Conservation (phyloP, 2,113 vertebrate genomes). For the Lycaon pictus region DNA sequence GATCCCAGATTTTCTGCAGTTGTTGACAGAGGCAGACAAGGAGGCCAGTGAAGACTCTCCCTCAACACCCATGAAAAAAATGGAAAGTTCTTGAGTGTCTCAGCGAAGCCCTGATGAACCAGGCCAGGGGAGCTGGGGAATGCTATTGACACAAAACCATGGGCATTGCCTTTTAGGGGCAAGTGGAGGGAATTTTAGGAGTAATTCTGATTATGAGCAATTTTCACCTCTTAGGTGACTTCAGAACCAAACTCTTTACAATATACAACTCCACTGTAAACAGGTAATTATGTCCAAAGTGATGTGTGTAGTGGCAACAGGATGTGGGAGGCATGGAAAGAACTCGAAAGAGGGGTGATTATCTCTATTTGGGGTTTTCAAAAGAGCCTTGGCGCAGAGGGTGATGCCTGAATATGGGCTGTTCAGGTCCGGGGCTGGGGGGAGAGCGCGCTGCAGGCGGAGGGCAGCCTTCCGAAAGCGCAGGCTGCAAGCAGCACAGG, state of each 20-base stretch:
- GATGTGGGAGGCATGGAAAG: rapidly evolving
- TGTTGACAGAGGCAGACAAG: rapidly evolving
- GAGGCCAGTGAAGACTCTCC: background rate
- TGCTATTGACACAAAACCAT: rapidly evolving
- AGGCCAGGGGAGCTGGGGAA: rapidly evolving
- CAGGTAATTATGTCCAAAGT: background rate
- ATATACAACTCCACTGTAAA: background rate
- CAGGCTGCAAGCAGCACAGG: rapidly evolving
- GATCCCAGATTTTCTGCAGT: background rate
- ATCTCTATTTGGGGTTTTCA: background rate
- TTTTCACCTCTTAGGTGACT: background rate
- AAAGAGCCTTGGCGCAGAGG: background rate
- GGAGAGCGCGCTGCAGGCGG: rapidly evolving
- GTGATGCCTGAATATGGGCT: background rate
- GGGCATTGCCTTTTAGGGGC: rapidly evolving
- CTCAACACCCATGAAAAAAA: background rate
- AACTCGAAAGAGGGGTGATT: background rate
- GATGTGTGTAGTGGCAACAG: rapidly evolving
- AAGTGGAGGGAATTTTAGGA: background rate
- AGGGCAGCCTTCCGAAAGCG: background rate
- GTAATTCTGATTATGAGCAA: background rate
- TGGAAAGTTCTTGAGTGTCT: rapidly evolving
- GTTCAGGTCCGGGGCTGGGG: rapidly evolving
- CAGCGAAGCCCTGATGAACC: rapidly evolving
- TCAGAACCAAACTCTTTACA: background rate